Evolutionary conservation across 2,797 vertebrate genomes (phyloP).

Genomic region (Myotis myotis): DNA sequence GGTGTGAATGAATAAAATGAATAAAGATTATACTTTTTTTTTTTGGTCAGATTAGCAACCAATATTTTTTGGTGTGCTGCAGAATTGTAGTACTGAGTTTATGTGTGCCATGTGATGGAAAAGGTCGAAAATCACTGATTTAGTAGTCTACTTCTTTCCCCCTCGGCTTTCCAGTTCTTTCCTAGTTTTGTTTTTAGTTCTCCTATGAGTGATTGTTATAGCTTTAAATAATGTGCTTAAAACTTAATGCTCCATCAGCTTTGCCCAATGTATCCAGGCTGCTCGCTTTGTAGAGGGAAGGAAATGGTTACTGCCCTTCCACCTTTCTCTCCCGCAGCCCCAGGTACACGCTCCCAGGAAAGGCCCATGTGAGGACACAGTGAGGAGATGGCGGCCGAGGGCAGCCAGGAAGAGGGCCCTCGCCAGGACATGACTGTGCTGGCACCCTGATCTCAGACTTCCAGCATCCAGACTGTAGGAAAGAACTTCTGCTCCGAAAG

Average conservation of each 20-base stretch:
- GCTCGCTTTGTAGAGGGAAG: neutral
- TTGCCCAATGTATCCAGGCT: neutral
- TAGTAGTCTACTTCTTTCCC: neutral
- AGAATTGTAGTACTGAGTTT: neutral
- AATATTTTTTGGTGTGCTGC: neutral
- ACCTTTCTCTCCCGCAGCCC: neutral
- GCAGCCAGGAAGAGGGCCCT: neutral
- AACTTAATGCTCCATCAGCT: too few species aligned
- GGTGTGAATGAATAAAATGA: neutral
- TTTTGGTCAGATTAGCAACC: neutral
- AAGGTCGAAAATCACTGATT: neutral
- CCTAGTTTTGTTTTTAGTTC: neutral
- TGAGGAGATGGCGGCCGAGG: too few species aligned
- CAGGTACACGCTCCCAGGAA: neutral
- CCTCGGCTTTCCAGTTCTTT: neutral
- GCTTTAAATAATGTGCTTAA: neutral
- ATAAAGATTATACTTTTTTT: neutral
- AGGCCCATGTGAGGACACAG: neutral
- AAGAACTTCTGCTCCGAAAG: neutral
- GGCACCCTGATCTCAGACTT: neutral
- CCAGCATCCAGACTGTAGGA: neutral
- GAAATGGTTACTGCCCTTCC: neutral
- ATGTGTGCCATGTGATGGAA: neutral
- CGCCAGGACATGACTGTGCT: accelerated
- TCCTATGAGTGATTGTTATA: neutral